Conservation (phyloP, 2,113 vertebrate species). For the Solea senegalensis region DNA sequence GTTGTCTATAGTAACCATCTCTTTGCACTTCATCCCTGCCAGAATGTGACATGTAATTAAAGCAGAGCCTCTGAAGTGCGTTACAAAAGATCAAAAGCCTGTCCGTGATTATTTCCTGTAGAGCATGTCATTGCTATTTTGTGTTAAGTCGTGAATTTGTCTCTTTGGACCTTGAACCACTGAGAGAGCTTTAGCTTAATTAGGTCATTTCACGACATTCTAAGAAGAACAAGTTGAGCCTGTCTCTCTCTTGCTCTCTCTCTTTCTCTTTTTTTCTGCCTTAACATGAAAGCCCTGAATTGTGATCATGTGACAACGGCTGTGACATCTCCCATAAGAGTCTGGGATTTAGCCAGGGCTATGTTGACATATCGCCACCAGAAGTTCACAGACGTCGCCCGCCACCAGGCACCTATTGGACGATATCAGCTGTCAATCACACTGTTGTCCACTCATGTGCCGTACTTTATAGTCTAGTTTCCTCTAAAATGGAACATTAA, state of each 20-base stretch:
- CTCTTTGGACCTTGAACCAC: background rate
- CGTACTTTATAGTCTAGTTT: no score
- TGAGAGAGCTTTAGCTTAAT: background rate
- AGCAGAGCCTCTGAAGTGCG: background rate
- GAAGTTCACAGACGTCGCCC: no score
- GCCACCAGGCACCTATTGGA: no score
- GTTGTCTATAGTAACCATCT: slow-evolving; percentile 4
- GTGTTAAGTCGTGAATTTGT: no score
- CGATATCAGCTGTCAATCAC: no score
- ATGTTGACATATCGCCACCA: no score
- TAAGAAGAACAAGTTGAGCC: background rate
- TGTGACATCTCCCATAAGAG: no score
- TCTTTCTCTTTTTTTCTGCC: background rate
- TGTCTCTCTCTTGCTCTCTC: slow-evolving; percentile 6
- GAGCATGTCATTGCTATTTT: background rate
- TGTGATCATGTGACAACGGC: no score
- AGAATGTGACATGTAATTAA: background rate
- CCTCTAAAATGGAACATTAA: no score
- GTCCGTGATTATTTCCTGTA: background rate
- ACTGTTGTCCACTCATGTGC: no score
- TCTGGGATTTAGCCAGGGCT: no score
- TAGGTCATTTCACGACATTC: background rate
- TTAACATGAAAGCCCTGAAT: no score
- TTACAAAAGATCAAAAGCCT: background rate
- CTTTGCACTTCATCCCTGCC: slow-evolving; percentile 3